Evolutionary conservation across 2,113 vertebrate genomes (phyloP).

Genomic region (Perognathus longimembris): DNA sequence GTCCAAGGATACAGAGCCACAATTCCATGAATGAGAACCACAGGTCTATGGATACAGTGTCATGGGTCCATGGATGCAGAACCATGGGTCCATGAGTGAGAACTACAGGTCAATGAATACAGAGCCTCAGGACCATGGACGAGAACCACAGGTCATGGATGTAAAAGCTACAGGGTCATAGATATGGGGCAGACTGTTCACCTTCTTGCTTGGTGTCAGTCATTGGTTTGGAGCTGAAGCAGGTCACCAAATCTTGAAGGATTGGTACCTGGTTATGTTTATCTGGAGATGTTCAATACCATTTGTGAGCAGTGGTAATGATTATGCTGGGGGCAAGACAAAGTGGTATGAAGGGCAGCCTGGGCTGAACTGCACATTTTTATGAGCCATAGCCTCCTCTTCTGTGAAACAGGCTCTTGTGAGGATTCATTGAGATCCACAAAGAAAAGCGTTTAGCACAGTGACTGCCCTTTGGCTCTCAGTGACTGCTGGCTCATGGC

Average conservation of each 20-base stretch:
- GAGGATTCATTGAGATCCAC: background rate
- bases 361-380: background rate
- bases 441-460: background rate
- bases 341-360: background rate
- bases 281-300: background rate
- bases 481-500: background rate
- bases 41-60: no score
- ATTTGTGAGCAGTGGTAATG: accelerated
- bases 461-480: background rate
- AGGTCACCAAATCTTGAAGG: no score
- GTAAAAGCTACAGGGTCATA: no score
- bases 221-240: no score
- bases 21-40: background rate
- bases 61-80: no score
- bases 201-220: background rate
- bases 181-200: no score
- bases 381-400: background rate
- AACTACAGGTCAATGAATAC: no score
- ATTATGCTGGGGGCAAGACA: accelerated
- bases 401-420: background rate
- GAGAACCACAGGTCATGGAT: no score
- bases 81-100: no score
- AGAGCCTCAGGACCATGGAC: no score
- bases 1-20: background rate
- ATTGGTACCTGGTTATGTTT: no score